Percentiles rank a stretch among this genome's conserved stretches.
Conservation (phyloP, 2,888 invertebrate species). For the Trissoscelio sp. region DNA sequence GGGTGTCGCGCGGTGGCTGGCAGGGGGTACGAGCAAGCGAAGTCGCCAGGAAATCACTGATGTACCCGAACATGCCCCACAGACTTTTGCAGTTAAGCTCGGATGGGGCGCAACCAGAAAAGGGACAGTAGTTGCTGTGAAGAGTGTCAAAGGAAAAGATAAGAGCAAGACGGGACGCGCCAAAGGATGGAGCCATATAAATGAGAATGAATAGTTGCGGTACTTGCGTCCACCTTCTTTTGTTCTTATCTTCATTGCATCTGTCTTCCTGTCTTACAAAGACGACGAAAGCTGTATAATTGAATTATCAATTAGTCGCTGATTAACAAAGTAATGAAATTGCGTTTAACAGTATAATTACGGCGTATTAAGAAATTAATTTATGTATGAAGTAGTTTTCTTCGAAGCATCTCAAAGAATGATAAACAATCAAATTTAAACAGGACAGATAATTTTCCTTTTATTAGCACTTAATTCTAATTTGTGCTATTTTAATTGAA, state of each 20-base stretch:
- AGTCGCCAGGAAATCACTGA: too few species aligned
- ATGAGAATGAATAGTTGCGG: conserved; percentile 64
- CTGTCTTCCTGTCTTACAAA: conserved; percentile 51
- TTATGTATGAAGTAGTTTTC: conserved; percentile 47
- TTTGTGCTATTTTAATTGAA: conserved; percentile 19
- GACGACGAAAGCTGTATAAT: conserved; percentile 50
- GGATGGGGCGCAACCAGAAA: conserved; percentile 53
- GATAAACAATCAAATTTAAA: conserved; percentile 32
- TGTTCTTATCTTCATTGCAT: conserved; percentile 57
- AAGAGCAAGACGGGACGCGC: conserved; percentile 54
- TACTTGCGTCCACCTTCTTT: conserved; percentile 53
- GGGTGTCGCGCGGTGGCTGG: too few species aligned
- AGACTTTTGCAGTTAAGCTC: conserved; percentile 74
- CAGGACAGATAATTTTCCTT: conserved; percentile 19
- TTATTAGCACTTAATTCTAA: conserved; percentile 12
- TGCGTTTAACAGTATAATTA: conserved; percentile 56
- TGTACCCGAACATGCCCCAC: conserved; percentile 76
- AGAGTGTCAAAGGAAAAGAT: conserved; percentile 64
- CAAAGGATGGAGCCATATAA: conserved; percentile 64
- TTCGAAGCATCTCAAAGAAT: conserved; percentile 21
- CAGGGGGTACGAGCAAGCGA: too few species aligned
- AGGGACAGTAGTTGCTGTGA: conserved; percentile 61
- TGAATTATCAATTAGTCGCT: conserved; percentile 64
- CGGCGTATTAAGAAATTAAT: conserved; percentile 38
- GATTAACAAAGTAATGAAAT: conserved; percentile 63